Base-by-base conservation (phyloP, 92 coral and sea anemone species). In the Montipora capitata region DNA sequence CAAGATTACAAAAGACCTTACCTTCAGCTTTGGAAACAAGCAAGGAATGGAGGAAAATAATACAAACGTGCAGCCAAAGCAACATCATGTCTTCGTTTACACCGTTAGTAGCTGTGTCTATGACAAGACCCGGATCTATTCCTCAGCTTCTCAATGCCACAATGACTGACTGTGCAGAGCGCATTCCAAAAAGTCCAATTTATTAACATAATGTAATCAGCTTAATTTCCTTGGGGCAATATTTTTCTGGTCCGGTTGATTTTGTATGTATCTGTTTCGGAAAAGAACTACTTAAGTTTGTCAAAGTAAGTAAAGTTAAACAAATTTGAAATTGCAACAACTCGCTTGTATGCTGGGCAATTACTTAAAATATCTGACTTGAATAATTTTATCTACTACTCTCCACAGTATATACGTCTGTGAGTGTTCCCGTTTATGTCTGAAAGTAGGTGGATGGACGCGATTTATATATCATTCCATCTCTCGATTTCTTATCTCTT, bases 181-280 rank as follows among this genome's bases (percentile, higher is more conserved):
- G 67, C 76, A 35, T 48, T 80, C 76, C 74, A 57, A 58, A 7
- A 15, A 3, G n/a, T 13, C 35, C 2, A 38, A 3, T 4, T 41
- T 4, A 77, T 77, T 77, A 77, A 39, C 82, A 77, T 77, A 59
- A n/a, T 41, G 48, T 62, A 42, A 11, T 68, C 56, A 15, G 16
- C 44, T 63, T 4, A 40, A 27, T 66, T 20, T 51, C 67, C 85
- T 64, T 4, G 77, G 77, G 85, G 85, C 85, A 52, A 51, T 44
- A 5, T 2, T 15, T 0, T 10, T 48, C 52, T 38, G 49, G 39
- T 41, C 35, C 35, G 66, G 77, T 52, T 70, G 54, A 52, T 45
- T 16, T 67, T 40, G 9, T 54, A 16, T 68, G 18, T 4, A 68
- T 81, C 85, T 81, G 85, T 81, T 81, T 81, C 12, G 40, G 16